Percentiles rank a stretch among this genome's conserved stretches.
These are phyloP conservation scores for Mormyrus proboscirostris DNA, from an alignment of 2,797 vertebrate genomes.

Conservation along the genomic window DNA sequence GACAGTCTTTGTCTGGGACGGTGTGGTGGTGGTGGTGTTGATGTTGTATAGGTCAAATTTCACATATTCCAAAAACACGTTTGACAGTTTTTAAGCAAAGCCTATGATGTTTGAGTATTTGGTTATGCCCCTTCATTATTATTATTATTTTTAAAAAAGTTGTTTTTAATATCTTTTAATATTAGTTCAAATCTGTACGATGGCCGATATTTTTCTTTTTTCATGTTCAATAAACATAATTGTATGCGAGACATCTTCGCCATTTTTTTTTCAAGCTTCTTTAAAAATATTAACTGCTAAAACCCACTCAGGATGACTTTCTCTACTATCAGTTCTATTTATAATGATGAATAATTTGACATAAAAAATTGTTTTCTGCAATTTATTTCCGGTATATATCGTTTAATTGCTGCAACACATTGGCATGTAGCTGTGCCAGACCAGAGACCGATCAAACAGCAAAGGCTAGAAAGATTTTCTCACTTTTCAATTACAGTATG, in stretches of 20 bases:
- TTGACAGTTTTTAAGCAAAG: background rate
- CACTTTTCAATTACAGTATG: conserved; percentile 1
- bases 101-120: background rate
- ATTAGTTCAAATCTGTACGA: background rate
- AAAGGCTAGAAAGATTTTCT: background rate
- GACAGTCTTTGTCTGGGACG: background rate
- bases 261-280: background rate
- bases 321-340: too few species aligned
- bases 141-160: background rate
- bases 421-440: background rate
- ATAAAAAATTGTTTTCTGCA: background rate
- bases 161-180: background rate
- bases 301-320: background rate
- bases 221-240: background rate
- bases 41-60: background rate
- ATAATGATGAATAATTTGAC: background rate
- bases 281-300: background rate
- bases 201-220: background rate
- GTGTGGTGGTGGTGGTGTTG: background rate
- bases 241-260: background rate
- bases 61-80: background rate
- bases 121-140: background rate
- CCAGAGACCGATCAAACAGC: background rate
- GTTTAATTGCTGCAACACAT: background rate
- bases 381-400: background rate